phyloP scores from a whole-genome alignment of 2,888 invertebrate genomes.

The Caenorhabditis macrosperma region DNA sequence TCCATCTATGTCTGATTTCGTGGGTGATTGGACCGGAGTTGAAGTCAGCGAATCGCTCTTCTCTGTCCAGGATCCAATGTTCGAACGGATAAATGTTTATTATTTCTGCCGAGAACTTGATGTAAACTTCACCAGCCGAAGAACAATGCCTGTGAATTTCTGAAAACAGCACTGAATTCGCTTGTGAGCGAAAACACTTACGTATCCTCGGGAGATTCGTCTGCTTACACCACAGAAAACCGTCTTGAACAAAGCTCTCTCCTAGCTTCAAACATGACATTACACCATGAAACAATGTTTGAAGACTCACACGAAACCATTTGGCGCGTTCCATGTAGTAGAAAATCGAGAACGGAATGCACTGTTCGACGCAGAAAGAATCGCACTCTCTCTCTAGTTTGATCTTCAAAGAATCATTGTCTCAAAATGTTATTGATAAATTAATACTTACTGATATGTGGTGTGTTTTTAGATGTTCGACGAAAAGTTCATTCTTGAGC shows the following conservation, averaged over 20 bases:
- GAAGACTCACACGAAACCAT: constrained; percentile 24
- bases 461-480: constrained; percentile 18
- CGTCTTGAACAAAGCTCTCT: constrained; percentile 47
- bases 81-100: constrained; percentile 48
- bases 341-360: constrained; percentile 35
- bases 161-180: constrained; percentile 2
- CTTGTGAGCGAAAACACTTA: not conserved
- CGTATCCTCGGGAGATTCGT: constrained; percentile 38
- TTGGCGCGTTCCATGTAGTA: constrained; percentile 37
- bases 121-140: constrained; percentile 13
- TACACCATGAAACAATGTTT: not conserved
- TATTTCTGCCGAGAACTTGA: constrained; percentile 24
- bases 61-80: constrained; percentile 37
- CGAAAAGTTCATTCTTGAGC: not conserved
- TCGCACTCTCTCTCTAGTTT: constrained; percentile 30
- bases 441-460: constrained; percentile 16
- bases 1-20: constrained; percentile 35
- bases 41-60: constrained; percentile 35
- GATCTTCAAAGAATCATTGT: constrained; percentile 33
- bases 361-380: constrained; percentile 27
- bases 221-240: constrained; percentile 45
- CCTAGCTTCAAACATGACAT: constrained; percentile 31
- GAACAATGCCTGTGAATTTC: constrained; percentile 27
- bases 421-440: not conserved
- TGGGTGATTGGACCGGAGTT: constrained; percentile 16